Evolutionary conservation across 2,797 vertebrate species (phyloP).

Genomic region (Aeoliscus strigatus): DNA sequence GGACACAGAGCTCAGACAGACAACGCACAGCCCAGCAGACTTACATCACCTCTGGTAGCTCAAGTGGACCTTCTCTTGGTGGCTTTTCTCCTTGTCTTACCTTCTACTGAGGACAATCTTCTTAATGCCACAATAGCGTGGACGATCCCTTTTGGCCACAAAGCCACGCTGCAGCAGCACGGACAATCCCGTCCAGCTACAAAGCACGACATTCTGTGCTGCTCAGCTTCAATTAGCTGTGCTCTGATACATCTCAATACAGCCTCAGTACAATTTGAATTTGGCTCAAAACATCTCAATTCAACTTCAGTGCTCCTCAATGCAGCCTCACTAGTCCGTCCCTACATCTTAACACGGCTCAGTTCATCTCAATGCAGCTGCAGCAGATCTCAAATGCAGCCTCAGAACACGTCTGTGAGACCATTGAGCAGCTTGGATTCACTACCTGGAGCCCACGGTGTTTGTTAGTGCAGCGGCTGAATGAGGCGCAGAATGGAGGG

Average conservation of each 20-base stretch:
- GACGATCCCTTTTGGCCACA: conserved; percentile 63
- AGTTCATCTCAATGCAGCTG: conserved; percentile 63
- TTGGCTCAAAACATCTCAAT: conserved; percentile 73
- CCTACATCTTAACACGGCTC: conserved; percentile 61
- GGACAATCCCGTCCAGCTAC: conserved; percentile 61
- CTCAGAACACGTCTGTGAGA: conserved; percentile 31
- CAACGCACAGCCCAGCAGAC: conserved; percentile 53
- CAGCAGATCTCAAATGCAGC: conserved; percentile 54
- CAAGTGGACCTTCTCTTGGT: conserved; percentile 58
- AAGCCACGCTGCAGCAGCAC: conserved; percentile 52
- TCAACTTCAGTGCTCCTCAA: conserved; percentile 67
- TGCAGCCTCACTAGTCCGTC: conserved; percentile 48
- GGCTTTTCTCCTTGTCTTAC: conserved; percentile 63
- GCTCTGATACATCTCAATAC: conserved; percentile 75
- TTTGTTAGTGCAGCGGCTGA: conserved; percentile 47
- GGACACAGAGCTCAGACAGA: conserved; percentile 49
- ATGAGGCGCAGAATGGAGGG: conserved; percentile 54
- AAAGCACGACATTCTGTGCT: conserved; percentile 69
- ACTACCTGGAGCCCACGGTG: conserved; percentile 48
- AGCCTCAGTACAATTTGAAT: conserved; percentile 62
- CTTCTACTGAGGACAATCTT: conserved; percentile 61
- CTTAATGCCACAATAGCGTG: conserved; percentile 64
- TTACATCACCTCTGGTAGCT: conserved; percentile 66
- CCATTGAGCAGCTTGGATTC: conserved; percentile 41
- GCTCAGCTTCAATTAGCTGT: conserved; percentile 75